Conservation (phyloP, 2,797 vertebrate genomes). For the Menidia menidia region DNA sequence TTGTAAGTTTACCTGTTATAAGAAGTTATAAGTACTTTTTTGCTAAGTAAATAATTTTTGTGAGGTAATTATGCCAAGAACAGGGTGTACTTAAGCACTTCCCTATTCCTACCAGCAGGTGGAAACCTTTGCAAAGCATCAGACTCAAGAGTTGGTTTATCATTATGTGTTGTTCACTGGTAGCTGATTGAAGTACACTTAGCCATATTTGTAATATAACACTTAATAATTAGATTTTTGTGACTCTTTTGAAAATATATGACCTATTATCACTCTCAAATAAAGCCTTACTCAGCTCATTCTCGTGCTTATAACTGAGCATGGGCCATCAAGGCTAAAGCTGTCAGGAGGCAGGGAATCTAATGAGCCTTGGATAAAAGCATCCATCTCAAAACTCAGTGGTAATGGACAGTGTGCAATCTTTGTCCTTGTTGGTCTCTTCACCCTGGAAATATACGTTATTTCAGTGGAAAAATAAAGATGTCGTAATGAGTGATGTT, state of each 20-base stretch:
- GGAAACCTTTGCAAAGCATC: conserved; percentile 28
- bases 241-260: conserved; percentile 8
- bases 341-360: conserved; percentile 1
- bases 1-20: conserved; percentile 18
- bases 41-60: conserved; percentile 5
- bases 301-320: neutral
- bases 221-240: neutral
- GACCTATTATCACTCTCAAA: neutral
- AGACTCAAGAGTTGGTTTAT: neutral
- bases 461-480: conserved; percentile 20
- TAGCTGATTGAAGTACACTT: neutral
- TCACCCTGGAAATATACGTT: neutral
- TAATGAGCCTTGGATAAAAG: conserved; percentile 37
- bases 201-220: neutral
- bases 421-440: conserved; percentile 4
- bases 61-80: conserved; percentile 6
- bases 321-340: conserved; percentile 16
- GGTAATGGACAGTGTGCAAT: conserved; percentile 12
- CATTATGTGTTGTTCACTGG: neutral
- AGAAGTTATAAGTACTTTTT: conserved; percentile 2
- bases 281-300: neutral
- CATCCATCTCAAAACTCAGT: conserved; percentile 22
- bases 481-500: neutral
- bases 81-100: neutral
- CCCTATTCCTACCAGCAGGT: conserved; percentile 37